Percentiles rank a stretch among this genome's conserved stretches.
These are phyloP conservation scores for Ditula angustiorana DNA, from an alignment of 2,888 invertebrate genomes.

Conservation along the genomic window DNA sequence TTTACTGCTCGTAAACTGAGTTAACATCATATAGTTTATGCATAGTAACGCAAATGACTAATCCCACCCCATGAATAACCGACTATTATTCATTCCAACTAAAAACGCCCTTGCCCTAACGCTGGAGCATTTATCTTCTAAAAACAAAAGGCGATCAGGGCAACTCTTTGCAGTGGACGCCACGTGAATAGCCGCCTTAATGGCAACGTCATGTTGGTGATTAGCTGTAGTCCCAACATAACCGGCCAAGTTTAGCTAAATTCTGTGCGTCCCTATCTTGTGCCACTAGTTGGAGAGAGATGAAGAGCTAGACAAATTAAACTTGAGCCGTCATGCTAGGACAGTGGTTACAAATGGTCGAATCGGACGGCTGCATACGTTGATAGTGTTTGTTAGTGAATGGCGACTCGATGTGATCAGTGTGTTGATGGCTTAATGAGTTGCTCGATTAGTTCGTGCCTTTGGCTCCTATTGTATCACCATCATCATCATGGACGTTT, in stretches of 20 bases:
- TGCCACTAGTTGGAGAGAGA: too few species aligned
- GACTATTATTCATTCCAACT: constrained; percentile 1
- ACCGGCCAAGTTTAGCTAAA: too few species aligned
- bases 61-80: background rate
- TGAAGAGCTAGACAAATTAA: too few species aligned
- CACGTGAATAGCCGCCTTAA: constrained; percentile 19
- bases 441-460: background rate
- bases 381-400: constrained; percentile 7
- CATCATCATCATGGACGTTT: too few species aligned
- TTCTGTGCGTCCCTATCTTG: too few species aligned
- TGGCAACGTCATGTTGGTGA: constrained; percentile 30
- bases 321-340: too few species aligned
- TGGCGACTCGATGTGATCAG: background rate
- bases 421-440: constrained; percentile 3
- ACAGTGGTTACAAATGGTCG: constrained; percentile 26
- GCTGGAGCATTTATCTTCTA: constrained; percentile 9
- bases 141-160: constrained; percentile 26
- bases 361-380: constrained; percentile 17
- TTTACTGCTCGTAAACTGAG: too few species aligned
- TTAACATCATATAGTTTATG: too few species aligned
- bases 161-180: constrained; percentile 2
- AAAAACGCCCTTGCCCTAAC: constrained; percentile 10
- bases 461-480: background rate
- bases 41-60: background rate
- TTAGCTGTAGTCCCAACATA: too few species aligned